phyloP scores from a whole-genome alignment of 2,113 vertebrate species.

The Periophthalmodon schlosseri region DNA sequence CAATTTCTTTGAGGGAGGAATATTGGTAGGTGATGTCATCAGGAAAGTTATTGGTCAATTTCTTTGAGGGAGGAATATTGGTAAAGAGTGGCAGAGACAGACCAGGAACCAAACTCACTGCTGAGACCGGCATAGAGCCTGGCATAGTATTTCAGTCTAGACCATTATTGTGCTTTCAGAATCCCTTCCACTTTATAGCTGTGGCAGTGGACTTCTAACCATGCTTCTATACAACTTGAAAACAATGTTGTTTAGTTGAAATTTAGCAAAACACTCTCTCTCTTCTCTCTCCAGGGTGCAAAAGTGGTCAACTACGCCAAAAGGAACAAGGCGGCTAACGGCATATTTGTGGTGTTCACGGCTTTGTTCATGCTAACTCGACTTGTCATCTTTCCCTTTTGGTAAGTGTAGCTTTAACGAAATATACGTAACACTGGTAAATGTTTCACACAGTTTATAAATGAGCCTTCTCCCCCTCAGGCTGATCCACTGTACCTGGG shows the following conservation, averaged over 20 bases:
- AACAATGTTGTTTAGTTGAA: too few species aligned
- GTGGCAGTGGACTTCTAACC: too few species aligned
- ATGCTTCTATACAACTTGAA: too few species aligned
- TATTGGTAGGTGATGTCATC: too few species aligned
- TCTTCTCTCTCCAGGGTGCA: slow-evolving; percentile 77
- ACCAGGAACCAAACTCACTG: too few species aligned
- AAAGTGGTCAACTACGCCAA: slow-evolving; percentile 90
- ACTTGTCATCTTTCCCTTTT: slow-evolving; percentile 88
- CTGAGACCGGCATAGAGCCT: too few species aligned
- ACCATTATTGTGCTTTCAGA: too few species aligned
- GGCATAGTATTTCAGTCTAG: too few species aligned
- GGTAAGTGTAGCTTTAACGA: slow-evolving; percentile 76
- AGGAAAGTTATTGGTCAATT: too few species aligned
- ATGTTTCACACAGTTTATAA: neutral
- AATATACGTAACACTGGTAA: neutral
- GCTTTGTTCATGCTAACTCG: slow-evolving; percentile 82
- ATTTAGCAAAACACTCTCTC: neutral
- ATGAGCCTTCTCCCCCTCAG: slow-evolving; percentile 52
- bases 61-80: too few species aligned
- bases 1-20: too few species aligned
- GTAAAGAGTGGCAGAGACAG: too few species aligned
- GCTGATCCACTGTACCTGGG: slow-evolving; percentile 87
- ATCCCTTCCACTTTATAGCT: neutral
- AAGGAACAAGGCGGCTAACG: slow-evolving; percentile 80
- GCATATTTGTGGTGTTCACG: slow-evolving; percentile 85